A percentile compares a stretch with the other conserved stretches of the same genome.
phyloP scores from a whole-genome alignment of 1,140 invertebrate genomes.

The Sesamia nonagrioides region DNA sequence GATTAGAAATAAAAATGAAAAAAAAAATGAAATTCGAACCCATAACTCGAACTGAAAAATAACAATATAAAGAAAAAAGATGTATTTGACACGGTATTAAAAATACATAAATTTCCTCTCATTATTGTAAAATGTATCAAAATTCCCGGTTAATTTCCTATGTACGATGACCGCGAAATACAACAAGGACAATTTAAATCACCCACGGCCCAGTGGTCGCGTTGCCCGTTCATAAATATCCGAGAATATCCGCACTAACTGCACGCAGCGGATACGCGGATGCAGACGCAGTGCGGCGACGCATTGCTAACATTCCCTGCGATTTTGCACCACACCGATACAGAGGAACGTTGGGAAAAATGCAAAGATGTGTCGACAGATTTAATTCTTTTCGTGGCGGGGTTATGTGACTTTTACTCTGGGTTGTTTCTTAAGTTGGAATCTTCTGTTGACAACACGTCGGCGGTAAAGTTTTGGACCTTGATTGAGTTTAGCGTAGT shows the following conservation, averaged over 20 bases:
- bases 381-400: constrained; percentile 17
- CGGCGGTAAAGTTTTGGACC: no score
- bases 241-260: constrained; percentile 49
- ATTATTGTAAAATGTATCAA: not conserved
- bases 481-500: no score
- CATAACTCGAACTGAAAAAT: no score
- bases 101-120: not conserved
- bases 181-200: constrained; percentile 48
- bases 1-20: no score
- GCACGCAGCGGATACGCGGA: constrained; percentile 35
- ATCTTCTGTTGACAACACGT: no score
- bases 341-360: constrained; percentile 19
- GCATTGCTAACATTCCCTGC: constrained; percentile 48
- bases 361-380: constrained; percentile 31
- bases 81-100: not conserved
- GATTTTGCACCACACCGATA: constrained; percentile 31
- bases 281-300: constrained; percentile 52
- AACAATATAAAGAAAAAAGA: no score
- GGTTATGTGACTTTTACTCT: not conserved
- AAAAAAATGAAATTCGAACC: no score
- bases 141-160: constrained; percentile 3
- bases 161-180: constrained; percentile 34
- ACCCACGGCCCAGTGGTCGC: constrained; percentile 46
- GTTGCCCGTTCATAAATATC: constrained; percentile 51
- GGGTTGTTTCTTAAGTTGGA: not conserved